Conservation (phyloP, 2,797 vertebrate species). For the Macropus fuliginosus region DNA sequence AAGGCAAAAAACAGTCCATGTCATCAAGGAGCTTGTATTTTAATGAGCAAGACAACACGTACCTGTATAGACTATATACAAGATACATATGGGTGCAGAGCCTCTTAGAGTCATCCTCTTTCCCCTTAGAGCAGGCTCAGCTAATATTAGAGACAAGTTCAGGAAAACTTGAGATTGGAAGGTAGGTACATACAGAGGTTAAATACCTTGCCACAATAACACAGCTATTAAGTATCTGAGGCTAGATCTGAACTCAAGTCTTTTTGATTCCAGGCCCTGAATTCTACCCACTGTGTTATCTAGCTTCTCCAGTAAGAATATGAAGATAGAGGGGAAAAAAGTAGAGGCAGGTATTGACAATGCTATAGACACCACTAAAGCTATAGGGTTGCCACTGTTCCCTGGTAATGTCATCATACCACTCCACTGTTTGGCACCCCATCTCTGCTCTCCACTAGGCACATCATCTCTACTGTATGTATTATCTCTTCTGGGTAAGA, state of each 20-base stretch:
- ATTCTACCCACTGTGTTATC: neutral
- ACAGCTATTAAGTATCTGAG: neutral
- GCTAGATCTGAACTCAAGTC: neutral
- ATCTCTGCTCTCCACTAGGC: too few species aligned
- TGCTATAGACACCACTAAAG: neutral
- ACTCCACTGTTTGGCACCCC: too few species aligned
- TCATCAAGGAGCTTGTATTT: neutral
- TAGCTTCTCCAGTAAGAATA: neutral
- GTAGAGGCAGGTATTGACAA: neutral
- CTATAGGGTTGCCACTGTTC: neutral
- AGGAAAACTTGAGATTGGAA: neutral
- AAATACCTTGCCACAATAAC: neutral
- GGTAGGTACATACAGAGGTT: neutral
- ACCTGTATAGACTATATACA: neutral
- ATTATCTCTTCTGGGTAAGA: neutral
- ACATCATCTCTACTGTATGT: neutral
- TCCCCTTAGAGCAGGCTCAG: neutral
- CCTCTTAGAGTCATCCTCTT: neutral
- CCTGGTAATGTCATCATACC: neutral
- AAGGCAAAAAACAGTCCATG: too few species aligned
- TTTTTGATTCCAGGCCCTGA: neutral
- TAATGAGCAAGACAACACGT: neutral
- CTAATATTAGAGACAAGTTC: too few species aligned
- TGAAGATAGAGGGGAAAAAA: neutral
- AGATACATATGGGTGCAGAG: neutral